Evolutionary conservation across 2,888 invertebrate species (phyloP), one percentile per base, ranked within the genome.

Genomic region (Leucophora obtusa): DNA sequence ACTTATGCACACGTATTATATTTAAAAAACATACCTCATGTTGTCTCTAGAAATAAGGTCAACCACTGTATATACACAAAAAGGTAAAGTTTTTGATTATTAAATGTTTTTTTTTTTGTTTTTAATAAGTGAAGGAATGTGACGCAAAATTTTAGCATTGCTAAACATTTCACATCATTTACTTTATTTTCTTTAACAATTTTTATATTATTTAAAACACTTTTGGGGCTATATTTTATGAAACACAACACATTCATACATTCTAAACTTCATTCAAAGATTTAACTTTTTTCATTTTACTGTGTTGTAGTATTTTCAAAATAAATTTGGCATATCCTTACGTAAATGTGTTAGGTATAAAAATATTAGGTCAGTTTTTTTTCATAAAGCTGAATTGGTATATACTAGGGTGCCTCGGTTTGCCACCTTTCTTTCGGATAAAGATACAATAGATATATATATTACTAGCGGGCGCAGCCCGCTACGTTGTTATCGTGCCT

Each of bases 181-280:
- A 0, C 5, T n/a, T n/a, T 47, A n/a, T 47, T 58, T 24, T 65
- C 35, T 50, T 56, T 18, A 50, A 56, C 47, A 1, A 7, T 59
- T 21, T 50, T 70, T 18, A 1, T 59, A 6, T 43, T 63, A 78
- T 72, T 73, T 78, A 63, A 63, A 51, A 68, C 62, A 73, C 58
- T 51, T 78, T 68, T 47, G 72, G 78, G 78, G 53, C 70, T 7
- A 43, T 68, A 54, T 59, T 53, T 70, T 51, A 70, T 58, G 18
- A 70, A 76, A 28, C 4, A 28, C 3, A 28, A 28, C 4, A 28
- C 28, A 28, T 28, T 28, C 7, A 28, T 7, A 28, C 6, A 28
- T 15, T n/a, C 11, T 18, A 14, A 62, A 47, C n/a, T 24, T 47
- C 2, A 24, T 62, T 35, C 0, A 21, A 50, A 35, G 50, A 1